Conservation (phyloP, 35 echinoderm and acorn worm species). For the Ophiothrix spiculata region DNA sequence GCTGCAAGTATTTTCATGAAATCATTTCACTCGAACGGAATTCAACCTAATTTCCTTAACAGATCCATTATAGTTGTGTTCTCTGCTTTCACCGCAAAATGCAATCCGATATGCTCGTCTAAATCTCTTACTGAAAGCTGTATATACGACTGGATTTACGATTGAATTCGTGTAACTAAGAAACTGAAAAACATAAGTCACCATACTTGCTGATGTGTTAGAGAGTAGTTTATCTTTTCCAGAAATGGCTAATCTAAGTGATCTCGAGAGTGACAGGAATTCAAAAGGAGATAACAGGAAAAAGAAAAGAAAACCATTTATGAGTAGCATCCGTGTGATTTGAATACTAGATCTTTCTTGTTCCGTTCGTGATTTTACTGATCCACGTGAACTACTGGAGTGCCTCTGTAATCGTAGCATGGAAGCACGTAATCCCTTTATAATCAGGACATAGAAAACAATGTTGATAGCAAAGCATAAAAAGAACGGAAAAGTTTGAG, state of each 20-base stretch:
- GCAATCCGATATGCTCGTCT: constrained; percentile 32
- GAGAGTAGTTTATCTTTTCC: not conserved
- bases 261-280: not conserved
- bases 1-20: no score
- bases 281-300: not conserved
- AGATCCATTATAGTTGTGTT: no score
- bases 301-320: not conserved
- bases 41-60: no score
- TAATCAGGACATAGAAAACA: not conserved
- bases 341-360: not conserved
- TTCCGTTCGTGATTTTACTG: not conserved
- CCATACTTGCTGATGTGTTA: not conserved
- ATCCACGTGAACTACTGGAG: not conserved
- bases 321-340: not conserved
- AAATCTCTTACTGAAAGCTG: constrained; percentile 44
- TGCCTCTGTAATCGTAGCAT: not conserved
- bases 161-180: constrained; percentile 54
- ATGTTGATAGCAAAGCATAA: not conserved
- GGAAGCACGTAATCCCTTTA: not conserved
- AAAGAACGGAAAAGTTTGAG: not conserved
- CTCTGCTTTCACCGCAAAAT: not conserved
- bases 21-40: no score
- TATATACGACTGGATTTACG: constrained; percentile 63
- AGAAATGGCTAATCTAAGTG: not conserved
- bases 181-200: not conserved